Evolutionary conservation across 1,140 invertebrate species (phyloP).

Genomic region (Pseudomyrmex gracilis): DNA sequence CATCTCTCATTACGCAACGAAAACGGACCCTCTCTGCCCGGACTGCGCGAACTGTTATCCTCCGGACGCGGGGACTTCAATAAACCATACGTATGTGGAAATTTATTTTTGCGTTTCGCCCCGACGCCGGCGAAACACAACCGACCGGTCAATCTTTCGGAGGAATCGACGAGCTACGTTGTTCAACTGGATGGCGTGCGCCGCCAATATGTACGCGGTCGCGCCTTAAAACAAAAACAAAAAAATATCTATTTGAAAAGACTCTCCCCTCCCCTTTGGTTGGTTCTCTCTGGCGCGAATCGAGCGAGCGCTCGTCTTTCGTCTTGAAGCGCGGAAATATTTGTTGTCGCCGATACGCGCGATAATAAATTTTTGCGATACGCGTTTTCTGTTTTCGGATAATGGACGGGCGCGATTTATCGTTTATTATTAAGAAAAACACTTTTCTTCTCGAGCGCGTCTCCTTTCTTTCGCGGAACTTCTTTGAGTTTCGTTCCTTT

Average conservation of each 20-base stretch:
- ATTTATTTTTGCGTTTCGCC: conserved; percentile 71
- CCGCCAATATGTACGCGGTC: conserved; percentile 16
- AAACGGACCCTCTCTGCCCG: conserved; percentile 80
- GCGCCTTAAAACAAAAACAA: neutral
- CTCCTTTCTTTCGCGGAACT: too few relatives aligned
- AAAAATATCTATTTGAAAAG: too few relatives aligned
- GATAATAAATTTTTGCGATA: too few relatives aligned
- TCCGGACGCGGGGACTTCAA: conserved; percentile 71
- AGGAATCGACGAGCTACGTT: conserved; percentile 45
- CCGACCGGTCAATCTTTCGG: conserved; percentile 46
- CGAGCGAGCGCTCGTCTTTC: neutral
- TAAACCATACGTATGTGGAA: conserved; percentile 75
- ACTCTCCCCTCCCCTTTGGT: too few relatives aligned
- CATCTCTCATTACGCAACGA: conserved; percentile 84
- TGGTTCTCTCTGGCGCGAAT: neutral
- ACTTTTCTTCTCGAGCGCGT: too few relatives aligned
- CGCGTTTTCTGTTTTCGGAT: too few relatives aligned
- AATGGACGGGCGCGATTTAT: too few relatives aligned
- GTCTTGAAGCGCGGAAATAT: too few relatives aligned
- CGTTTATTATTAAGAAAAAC: too few relatives aligned
- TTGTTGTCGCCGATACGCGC: too few relatives aligned
- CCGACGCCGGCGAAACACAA: neutral
- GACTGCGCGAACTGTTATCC: conserved; percentile 77
- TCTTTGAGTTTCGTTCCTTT: too few relatives aligned
- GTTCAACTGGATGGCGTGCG: conserved; percentile 3